phyloP scores from a whole-genome alignment of 2,113 vertebrate genomes.

The Oncorhynchus mykiss region DNA sequence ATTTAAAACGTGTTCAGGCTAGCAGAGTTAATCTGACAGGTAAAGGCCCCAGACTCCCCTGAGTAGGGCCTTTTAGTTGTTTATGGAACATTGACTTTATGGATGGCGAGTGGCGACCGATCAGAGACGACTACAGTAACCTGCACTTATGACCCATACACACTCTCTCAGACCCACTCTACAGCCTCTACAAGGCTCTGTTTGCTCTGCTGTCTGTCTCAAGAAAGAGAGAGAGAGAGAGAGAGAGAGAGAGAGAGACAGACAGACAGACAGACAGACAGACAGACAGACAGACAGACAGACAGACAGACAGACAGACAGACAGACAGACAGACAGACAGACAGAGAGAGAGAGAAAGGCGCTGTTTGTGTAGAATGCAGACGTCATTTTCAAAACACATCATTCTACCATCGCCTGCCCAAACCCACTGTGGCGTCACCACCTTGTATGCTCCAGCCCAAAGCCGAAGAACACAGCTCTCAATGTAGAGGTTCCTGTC shows the following conservation, averaged over 20 bases:
- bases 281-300: no score
- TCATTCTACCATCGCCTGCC: conserved; percentile 40
- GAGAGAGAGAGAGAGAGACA: conserved; percentile 22
- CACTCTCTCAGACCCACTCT: conserved; percentile 23
- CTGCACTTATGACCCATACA: neutral
- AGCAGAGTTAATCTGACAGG: neutral
- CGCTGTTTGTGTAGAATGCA: conserved; percentile 48
- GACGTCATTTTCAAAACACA: conserved; percentile 61
- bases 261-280: neutral
- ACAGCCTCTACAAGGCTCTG: conserved; percentile 33
- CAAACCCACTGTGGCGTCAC: conserved; percentile 38
- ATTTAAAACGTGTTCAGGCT: neutral
- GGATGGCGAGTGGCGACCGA: neutral
- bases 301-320: no score
- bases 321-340: neutral
- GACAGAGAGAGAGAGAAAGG: conserved; percentile 30
- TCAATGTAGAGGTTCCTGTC: conserved; percentile 15
- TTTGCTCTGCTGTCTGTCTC: conserved; percentile 41
- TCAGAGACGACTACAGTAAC: neutral
- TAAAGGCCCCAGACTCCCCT: neutral
- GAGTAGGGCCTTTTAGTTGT: conserved; percentile 9
- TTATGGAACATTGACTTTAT: conserved; percentile 26
- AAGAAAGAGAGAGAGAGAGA: neutral
- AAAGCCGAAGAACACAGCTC: neutral
- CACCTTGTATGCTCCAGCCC: conserved; percentile 9